Conservation (phyloP, 2,888 invertebrate genomes). For the Hypena proboscidalis region DNA sequence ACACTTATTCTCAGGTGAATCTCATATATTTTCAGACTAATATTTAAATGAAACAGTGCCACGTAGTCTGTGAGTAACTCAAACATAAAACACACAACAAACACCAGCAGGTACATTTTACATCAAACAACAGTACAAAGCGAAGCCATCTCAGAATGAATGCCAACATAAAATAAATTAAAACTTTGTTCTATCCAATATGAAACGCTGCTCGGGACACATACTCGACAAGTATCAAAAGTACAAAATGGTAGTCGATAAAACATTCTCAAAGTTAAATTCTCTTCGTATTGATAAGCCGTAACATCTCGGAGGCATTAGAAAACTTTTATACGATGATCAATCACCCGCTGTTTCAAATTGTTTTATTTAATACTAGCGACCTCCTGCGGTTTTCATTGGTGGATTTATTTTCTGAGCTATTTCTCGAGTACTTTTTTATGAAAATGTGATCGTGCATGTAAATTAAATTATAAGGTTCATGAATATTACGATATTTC, state of each 20-base stretch:
- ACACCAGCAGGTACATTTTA: no score
- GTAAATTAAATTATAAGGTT: no score
- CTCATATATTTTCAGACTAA: no score
- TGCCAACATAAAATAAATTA: constrained; percentile 6
- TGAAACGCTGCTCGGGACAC: constrained; percentile 5
- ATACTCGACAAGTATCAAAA: constrained; percentile 10
- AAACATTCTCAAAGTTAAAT: constrained; percentile 39
- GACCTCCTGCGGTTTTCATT: constrained; percentile 1
- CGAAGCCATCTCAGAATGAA: no score
- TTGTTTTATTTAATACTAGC: constrained; percentile 57
- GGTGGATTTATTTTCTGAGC: neutral
- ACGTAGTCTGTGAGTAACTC: no score
- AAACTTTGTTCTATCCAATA: constrained; percentile 7
- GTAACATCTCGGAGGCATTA: constrained; percentile 45
- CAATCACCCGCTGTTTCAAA: constrained; percentile 60
- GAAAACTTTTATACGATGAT: constrained; percentile 60
- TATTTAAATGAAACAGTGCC: no score
- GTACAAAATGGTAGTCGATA: constrained; percentile 21
- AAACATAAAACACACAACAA: no score
- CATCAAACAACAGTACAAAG: no score
- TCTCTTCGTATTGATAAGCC: constrained; percentile 40
- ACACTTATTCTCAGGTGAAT: no score
- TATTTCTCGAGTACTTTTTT: no score
- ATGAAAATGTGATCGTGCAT: no score
- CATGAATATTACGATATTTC: no score